These are phyloP conservation scores for Goniozus legneri DNA, from an alignment of 1,140 invertebrate genomes.

Conservation along the genomic window DNA sequence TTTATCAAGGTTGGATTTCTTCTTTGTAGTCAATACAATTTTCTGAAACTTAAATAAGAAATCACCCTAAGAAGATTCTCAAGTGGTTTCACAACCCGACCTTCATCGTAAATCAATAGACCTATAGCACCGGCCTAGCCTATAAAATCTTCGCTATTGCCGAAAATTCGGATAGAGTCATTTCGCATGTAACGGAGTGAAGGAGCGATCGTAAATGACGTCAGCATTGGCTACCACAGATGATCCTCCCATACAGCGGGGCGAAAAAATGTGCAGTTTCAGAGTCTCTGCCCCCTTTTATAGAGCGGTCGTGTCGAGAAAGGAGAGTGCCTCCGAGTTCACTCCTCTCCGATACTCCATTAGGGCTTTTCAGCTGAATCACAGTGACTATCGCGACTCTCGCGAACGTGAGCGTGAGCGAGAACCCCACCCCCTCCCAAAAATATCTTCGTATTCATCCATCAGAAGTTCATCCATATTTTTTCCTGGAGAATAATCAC, in stretches of 20 bases:
- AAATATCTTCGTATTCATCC: no score
- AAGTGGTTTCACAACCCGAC: no score
- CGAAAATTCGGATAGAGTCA: background rate
- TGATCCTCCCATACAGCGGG: background rate
- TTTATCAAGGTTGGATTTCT: no score
- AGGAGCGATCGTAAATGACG: background rate
- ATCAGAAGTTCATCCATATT: no score
- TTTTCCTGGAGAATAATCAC: no score
- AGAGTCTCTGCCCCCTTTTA: background rate
- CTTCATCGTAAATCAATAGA: no score
- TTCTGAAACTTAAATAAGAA: no score
- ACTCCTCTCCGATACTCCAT: background rate
- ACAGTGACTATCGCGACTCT: slow-evolving; percentile 2
- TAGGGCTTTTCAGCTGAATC: slow-evolving; percentile 4
- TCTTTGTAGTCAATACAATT: no score
- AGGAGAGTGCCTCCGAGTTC: background rate
- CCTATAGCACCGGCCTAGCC: background rate
- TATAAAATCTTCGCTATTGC: background rate
- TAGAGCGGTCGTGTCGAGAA: background rate
- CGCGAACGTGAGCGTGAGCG: no score
- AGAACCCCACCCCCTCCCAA: no score
- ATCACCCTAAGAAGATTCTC: no score
- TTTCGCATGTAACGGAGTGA: background rate
- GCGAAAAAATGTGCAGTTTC: no score
- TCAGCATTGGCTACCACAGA: background rate